These are phyloP conservation scores for Tachypleus tridentatus DNA, from an alignment of 1,140 invertebrate genomes.

Conservation along the genomic window DNA sequence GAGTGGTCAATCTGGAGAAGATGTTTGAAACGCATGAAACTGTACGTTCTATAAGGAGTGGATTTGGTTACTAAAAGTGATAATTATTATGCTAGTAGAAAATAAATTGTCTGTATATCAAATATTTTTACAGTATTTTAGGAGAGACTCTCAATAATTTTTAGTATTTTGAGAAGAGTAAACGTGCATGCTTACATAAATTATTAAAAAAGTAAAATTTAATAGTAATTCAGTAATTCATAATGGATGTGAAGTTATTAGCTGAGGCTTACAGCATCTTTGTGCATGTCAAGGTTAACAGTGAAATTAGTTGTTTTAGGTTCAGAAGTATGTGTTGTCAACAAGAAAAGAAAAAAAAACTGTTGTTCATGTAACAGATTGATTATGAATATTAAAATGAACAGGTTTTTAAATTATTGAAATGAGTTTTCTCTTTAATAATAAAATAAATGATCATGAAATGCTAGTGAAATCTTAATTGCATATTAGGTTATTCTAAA, in stretches of 20 bases:
- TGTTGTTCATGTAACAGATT: too few species aligned
- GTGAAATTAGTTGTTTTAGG: too few species aligned
- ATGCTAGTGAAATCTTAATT: too few species aligned
- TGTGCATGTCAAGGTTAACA: too few species aligned
- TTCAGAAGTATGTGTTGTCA: too few species aligned
- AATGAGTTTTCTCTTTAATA: too few species aligned
- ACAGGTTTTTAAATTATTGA: too few species aligned
- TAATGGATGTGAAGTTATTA: background rate
- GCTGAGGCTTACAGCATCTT: too few species aligned
- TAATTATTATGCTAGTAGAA: background rate
- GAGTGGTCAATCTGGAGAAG: slow-evolving; percentile 59
- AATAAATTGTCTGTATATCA: background rate
- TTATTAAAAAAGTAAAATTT: background rate
- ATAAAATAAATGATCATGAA: too few species aligned
- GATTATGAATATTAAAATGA: too few species aligned
- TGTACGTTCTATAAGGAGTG: slow-evolving; percentile 1
- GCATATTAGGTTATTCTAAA: too few species aligned
- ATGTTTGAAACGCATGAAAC: slow-evolving; percentile 98
- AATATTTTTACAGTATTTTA: background rate
- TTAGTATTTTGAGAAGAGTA: background rate
- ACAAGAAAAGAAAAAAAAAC: too few species aligned
- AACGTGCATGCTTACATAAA: background rate
- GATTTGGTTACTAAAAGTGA: background rate
- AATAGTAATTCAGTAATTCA: background rate
- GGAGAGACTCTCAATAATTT: background rate